These are phyloP conservation scores for Hyles euphorbiae DNA, from an alignment of 1,140 invertebrate species.

Conservation along the genomic window DNA sequence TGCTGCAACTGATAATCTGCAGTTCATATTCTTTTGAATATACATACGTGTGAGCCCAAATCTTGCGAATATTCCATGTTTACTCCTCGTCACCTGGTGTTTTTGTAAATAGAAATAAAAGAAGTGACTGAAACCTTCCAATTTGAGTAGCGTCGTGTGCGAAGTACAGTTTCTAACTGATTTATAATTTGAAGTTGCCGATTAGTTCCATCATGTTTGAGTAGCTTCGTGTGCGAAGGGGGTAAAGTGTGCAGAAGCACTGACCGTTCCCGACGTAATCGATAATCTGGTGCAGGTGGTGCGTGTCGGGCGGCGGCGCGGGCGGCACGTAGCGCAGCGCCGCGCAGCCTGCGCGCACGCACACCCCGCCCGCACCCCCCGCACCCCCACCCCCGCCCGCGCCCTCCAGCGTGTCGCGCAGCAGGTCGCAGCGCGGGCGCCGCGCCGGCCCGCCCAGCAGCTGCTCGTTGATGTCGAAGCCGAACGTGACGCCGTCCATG, in stretches of 20 bases:
- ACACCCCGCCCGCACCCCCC: slow-evolving; percentile 9
- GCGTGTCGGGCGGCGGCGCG: slow-evolving; percentile 22
- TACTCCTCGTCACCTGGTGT: no score
- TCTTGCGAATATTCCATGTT: no score
- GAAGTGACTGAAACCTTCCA: no score
- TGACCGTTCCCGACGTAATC: slow-evolving; percentile 79
- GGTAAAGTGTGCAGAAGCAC: slow-evolving; percentile 25
- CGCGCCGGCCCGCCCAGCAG: slow-evolving; percentile 65
- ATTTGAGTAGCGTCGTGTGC: no score
- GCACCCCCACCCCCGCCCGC: slow-evolving; percentile 12
- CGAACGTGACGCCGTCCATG: slow-evolving; percentile 79
- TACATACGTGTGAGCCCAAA: no score
- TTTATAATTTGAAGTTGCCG: no score
- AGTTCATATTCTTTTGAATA: no score
- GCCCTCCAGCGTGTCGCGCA: slow-evolving; percentile 15
- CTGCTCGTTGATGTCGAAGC: slow-evolving; percentile 82
- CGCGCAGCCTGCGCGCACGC: slow-evolving; percentile 15
- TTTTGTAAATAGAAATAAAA: no score
- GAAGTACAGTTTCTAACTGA: no score
- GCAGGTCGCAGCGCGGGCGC: slow-evolving; percentile 43
- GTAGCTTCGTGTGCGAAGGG: no score
- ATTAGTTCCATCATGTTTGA: no score
- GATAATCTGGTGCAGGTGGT: slow-evolving; percentile 79
- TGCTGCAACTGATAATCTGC: no score
- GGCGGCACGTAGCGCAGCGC: slow-evolving; percentile 36